A percentile compares a stretch with the other conserved stretches of the same genome.
Evolutionary conservation across 2,113 vertebrate species (phyloP).

Genomic region (Petaurus breviceps): DNA sequence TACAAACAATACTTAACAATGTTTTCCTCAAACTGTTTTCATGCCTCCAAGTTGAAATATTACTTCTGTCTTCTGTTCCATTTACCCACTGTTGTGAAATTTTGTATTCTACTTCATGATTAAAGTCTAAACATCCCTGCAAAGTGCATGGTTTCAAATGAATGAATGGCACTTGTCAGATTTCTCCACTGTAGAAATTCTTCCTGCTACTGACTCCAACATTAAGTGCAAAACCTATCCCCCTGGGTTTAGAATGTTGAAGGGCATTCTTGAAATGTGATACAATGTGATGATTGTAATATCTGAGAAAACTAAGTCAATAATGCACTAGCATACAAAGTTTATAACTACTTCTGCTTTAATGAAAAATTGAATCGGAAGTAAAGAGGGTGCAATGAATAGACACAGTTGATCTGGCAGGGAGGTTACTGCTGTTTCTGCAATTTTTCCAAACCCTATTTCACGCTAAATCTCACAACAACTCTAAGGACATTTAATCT

Average conservation of each 20-base stretch:
- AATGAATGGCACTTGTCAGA: not conserved
- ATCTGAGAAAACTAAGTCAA: not conserved
- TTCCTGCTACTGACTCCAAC: not conserved
- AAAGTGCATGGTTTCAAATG: constrained; percentile 12
- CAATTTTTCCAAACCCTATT: constrained; percentile 48
- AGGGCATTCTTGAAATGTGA: not conserved
- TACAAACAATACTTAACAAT: not conserved
- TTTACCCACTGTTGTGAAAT: not conserved
- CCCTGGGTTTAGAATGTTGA: not conserved
- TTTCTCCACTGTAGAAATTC: not conserved
- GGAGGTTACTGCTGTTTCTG: constrained; percentile 50
- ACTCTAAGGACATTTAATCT: constrained; percentile 39
- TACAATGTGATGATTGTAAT: not conserved
- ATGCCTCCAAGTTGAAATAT: not conserved
- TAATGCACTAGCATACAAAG: not conserved
- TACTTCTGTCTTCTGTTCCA: not conserved
- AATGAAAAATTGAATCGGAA: constrained; percentile 53
- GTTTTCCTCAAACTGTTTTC: not conserved
- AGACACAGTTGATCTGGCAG: constrained; percentile 36
- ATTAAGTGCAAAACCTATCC: not conserved
- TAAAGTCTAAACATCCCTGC: constrained; percentile 8
- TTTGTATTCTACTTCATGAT: not conserved
- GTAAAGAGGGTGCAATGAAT: not conserved
- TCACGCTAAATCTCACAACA: constrained; percentile 55
- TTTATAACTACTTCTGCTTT: constrained; percentile 13